Conservation (phyloP, 2,888 invertebrate genomes). For the Eurytoma adleriae region DNA sequence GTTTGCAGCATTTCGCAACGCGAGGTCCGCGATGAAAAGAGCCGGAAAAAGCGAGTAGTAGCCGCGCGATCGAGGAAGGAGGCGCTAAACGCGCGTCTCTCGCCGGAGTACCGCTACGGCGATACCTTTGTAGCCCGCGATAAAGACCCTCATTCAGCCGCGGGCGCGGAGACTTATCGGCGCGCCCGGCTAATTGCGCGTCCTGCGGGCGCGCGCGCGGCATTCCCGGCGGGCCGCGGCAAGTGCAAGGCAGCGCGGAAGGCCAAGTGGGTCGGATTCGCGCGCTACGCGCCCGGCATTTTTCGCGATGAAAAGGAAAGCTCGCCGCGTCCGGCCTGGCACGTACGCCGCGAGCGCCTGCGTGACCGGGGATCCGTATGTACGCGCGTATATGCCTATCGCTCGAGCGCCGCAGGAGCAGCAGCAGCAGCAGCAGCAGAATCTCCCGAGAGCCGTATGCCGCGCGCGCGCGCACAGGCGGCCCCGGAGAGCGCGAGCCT, state of each 20-base stretch:
- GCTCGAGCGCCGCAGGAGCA: too few relatives aligned
- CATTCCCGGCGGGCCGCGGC: too few relatives aligned
- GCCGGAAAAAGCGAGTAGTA: too few relatives aligned
- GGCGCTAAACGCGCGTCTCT: constrained; percentile 26
- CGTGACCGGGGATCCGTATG: constrained; percentile 4
- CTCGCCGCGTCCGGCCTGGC: constrained; percentile 63
- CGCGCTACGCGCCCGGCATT: constrained; percentile 59
- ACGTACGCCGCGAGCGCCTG: constrained; percentile 26
- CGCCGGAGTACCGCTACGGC: constrained; percentile 39
- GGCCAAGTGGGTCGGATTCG: too few relatives aligned
- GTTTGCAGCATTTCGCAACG: too few relatives aligned
- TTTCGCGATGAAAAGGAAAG: constrained; percentile 77
- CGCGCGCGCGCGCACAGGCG: too few relatives aligned
- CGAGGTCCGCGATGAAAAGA: too few relatives aligned
- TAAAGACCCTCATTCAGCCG: constrained; percentile 45
- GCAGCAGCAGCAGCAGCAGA: neutral
- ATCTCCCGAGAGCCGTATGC: neutral
- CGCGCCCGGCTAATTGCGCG: neutral
- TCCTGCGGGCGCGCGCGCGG: too few relatives aligned
- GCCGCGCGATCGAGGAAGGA: too few relatives aligned
- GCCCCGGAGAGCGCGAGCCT: constrained; percentile 61
- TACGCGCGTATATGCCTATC: neutral
- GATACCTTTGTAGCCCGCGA: constrained; percentile 1
- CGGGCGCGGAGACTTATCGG: neutral
- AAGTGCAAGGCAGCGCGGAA: too few relatives aligned